Evolutionary conservation across 2,888 invertebrate species (phyloP), one percentile per base, ranked within the genome.

Genomic region (Glomeris marginata): DNA sequence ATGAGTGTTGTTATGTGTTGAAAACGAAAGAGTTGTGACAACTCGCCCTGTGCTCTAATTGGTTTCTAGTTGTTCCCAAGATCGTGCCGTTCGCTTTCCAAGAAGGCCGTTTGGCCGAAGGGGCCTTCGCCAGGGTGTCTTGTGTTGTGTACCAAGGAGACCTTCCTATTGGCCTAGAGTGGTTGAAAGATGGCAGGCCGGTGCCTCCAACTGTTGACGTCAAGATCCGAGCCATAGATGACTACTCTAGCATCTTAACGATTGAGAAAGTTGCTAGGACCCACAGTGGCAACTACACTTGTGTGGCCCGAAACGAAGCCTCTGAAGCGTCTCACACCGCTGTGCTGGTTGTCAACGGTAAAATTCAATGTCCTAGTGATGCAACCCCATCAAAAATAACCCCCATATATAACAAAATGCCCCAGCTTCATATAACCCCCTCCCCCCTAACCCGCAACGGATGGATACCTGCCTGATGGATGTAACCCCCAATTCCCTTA

Each of bases 111-210:
- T 22, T 44, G 33, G 22, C 33, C 33, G 45, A 44, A 18, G 45
- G 45, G 33, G 21, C 45, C 15, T 18, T 44, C 15, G 45, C 45
- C 28, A 22, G 45, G 3, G n/a, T 44, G 11, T 33, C 45, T n/a
- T 44, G 45, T 34, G 45, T 44, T n/a, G 45, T 44, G 13, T 44
- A 44, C 21, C 45, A 44, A 34, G 45, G 45, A n/a, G 45, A 44
- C 33, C 28, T 44, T n/a, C 45, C 45, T 28, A n/a, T 44, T 33
- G 33, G 15, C n/a, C 22, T 44, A 22, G 33, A n/a, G 6, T 44
- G 45, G 45, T 21, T 20, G 21, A 44, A 44, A 44, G 45, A 44
- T 28, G 13, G 15, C 45, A 41, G 41, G 13, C 41, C 20, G 21
- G 33, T 44, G 22, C 45, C 45, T 22, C 40, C 40, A 5, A 16